phyloP scores from a whole-genome alignment of 2,888 invertebrate species.

The Malacosoma neustria region DNA sequence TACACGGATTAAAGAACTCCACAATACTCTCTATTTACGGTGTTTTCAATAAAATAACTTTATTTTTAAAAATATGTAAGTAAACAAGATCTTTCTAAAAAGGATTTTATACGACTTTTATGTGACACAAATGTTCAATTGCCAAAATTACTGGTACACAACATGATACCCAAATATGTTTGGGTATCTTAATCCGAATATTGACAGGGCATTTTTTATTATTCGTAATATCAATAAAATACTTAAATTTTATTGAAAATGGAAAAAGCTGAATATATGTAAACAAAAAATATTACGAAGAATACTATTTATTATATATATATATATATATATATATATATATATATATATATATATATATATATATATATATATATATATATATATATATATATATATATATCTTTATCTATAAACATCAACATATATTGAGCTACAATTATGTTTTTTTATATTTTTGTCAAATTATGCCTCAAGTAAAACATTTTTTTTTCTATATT shows the following conservation, averaged over 20 bases:
- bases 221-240: no score
- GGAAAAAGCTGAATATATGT: not conserved
- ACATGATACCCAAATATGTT: not conserved
- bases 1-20: not conserved
- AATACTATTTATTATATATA: no score
- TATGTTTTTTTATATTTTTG: no score
- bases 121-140: not conserved
- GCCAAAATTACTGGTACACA: not conserved
- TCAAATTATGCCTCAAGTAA: no score
- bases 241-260: not conserved
- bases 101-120: not conserved
- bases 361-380: no score
- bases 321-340: no score
- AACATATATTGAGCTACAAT: no score
- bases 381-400: no score
- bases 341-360: no score
- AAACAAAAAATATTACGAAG: not conserved
- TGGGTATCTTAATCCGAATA: not conserved
- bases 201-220: not conserved
- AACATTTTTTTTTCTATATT: no score
- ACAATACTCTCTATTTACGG: not conserved
- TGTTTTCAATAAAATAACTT: not conserved
- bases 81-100: not conserved
- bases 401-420: no score
- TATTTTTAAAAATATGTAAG: not conserved